phyloP scores from a whole-genome alignment of 2,797 vertebrate species.

The Tragelaphus oryx region DNA sequence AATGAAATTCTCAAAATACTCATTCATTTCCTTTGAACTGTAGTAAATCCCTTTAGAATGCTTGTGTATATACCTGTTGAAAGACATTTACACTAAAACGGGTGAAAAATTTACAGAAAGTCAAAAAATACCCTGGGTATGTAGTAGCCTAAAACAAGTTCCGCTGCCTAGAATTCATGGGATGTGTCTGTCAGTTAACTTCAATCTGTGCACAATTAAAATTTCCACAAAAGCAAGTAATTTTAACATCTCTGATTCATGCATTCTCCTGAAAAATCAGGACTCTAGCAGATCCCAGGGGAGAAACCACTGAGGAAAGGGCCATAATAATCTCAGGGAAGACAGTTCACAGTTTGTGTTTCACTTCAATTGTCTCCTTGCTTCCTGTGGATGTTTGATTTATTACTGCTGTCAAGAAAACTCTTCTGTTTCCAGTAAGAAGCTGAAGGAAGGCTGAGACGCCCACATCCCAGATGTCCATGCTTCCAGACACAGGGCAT shows the following conservation, averaged over 20 bases:
- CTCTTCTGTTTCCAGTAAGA: constrained; percentile 68
- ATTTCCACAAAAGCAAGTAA: constrained; percentile 18
- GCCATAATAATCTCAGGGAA: constrained; percentile 51
- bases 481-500: constrained; percentile 64
- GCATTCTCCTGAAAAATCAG: constrained; percentile 28
- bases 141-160: not conserved
- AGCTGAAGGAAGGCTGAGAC: constrained; percentile 58
- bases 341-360: constrained; percentile 62
- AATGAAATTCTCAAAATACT: not conserved
- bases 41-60: not conserved
- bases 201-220: not conserved
- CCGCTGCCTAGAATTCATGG: not conserved
- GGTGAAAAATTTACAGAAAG: not conserved
- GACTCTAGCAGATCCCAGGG: constrained; percentile 39
- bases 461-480: constrained; percentile 62
- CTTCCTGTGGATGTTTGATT: constrained; percentile 74
- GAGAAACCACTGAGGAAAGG: constrained; percentile 16
- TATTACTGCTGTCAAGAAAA: constrained; percentile 67
- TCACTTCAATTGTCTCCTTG: constrained; percentile 62
- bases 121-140: not conserved
- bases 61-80: not conserved
- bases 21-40: not conserved
- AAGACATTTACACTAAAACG: not conserved
- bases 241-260: not conserved
- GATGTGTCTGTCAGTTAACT: not conserved